Conservation (phyloP, 23 tunicate species). For the Botrylloides violaceus region DNA sequence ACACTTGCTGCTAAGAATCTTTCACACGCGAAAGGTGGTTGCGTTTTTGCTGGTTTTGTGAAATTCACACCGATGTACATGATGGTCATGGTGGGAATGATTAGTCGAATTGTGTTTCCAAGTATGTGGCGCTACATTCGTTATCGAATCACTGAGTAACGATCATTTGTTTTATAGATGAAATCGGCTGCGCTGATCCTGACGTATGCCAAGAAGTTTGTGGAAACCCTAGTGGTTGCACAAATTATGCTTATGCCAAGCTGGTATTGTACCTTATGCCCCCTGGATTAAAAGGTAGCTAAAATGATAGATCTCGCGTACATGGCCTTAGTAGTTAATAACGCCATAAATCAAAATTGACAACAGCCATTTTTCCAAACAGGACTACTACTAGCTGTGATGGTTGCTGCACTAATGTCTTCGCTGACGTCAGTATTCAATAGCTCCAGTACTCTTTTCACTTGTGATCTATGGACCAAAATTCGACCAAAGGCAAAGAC, state of each 20-base stretch:
- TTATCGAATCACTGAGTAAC: no score
- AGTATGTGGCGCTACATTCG: constrained; percentile 20
- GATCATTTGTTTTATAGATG: constrained; percentile 31
- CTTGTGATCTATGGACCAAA: constrained; percentile 79
- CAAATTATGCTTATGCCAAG: constrained; percentile 75
- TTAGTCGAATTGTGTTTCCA: constrained; percentile 66
- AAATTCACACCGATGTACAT: constrained; percentile 88
- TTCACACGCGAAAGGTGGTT: constrained; percentile 90
- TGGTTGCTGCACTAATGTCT: constrained; percentile 91
- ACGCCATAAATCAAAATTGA: no score
- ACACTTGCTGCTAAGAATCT: constrained; percentile 84
- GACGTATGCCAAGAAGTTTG: constrained; percentile 47
- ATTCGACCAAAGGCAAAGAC: constrained; percentile 65
- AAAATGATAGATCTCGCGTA: neutral
- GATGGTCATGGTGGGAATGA: constrained; percentile 99
- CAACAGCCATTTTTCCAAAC: no score
- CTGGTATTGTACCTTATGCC: constrained; percentile 79
- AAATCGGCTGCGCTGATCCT: constrained; percentile 51
- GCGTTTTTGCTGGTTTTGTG: constrained; percentile 79
- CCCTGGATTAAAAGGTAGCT: constrained; percentile 57
- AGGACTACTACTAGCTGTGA: constrained; percentile 84
- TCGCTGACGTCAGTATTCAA: constrained; percentile 88
- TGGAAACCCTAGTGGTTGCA: constrained; percentile 39
- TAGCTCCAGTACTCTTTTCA: constrained; percentile 78
- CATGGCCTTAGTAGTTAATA: no score